Evolutionary conservation across 2,797 vertebrate species (phyloP).

Genomic region (Cetoscarus ocellatus): DNA sequence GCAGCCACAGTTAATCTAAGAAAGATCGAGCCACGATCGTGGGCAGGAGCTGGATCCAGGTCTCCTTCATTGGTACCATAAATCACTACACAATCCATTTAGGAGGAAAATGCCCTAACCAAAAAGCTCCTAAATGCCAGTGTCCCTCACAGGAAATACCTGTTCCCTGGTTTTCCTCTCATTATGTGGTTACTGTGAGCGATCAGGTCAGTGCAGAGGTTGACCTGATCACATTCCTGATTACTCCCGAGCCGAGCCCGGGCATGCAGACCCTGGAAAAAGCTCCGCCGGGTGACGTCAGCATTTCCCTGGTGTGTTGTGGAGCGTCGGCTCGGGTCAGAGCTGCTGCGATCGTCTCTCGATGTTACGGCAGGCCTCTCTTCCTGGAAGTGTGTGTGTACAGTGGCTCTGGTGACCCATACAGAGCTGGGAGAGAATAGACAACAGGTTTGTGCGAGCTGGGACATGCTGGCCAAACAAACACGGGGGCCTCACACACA

Average conservation of each 20-base stretch:
- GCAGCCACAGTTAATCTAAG: neutral
- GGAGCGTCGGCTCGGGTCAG: slow-evolving; percentile 52
- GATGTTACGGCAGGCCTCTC: slow-evolving; percentile 38
- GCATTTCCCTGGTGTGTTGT: slow-evolving; percentile 67
- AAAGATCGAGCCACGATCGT: neutral
- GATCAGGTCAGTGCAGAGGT: slow-evolving; percentile 52
- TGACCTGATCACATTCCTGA: slow-evolving; percentile 75
- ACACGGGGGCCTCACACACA: slow-evolving; percentile 47
- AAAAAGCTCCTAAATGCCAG: slow-evolving; percentile 20
- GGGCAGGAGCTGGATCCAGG: neutral
- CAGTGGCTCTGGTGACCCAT: slow-evolving; percentile 71
- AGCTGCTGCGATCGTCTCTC: slow-evolving; percentile 37
- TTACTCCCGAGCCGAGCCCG: slow-evolving; percentile 44
- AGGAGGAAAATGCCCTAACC: slow-evolving; percentile 21
- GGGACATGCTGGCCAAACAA: slow-evolving; percentile 71
- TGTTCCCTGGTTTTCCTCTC: slow-evolving; percentile 49
- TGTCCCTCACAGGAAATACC: slow-evolving; percentile 47
- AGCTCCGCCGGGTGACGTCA: slow-evolving; percentile 60
- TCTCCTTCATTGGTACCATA: slow-evolving; percentile 1
- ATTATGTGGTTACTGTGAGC: slow-evolving; percentile 41
- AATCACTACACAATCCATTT: slow-evolving; percentile 16
- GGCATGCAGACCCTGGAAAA: slow-evolving; percentile 71
- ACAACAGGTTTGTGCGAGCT: slow-evolving; percentile 54
- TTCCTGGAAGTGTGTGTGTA: slow-evolving; percentile 77
- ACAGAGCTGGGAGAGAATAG: slow-evolving; percentile 43